Percentiles rank a stretch among this genome's conserved stretches.
These are phyloP conservation scores for Tragelaphus strepsiceros DNA, from an alignment of 2,113 vertebrate genomes.

Conservation along the genomic window DNA sequence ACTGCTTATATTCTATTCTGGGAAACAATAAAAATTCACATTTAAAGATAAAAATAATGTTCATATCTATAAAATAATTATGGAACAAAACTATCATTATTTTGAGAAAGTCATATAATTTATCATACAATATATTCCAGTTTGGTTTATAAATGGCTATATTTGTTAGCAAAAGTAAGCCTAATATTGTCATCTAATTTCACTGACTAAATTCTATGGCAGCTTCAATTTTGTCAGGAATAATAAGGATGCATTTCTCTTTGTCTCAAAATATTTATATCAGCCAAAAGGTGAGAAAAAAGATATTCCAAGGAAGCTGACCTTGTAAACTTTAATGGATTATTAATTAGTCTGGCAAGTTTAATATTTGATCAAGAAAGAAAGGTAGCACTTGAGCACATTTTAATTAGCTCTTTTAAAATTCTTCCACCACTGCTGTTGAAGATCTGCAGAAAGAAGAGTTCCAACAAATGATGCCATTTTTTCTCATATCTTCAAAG, in stretches of 20 bases:
- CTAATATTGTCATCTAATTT: not conserved
- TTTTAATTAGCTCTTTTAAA: not conserved
- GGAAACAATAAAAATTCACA: not conserved
- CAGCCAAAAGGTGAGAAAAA: not conserved
- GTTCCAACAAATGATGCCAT: not conserved
- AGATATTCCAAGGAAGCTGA: not conserved
- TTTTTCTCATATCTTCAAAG: not conserved
- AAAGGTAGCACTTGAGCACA: not conserved
- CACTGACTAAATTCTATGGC: not conserved
- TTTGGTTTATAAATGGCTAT: not conserved
- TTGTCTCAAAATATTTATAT: not conserved
- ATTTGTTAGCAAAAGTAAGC: not conserved
- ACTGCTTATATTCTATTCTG: not conserved
- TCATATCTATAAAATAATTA: not conserved
- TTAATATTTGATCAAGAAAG: conserved; percentile 18
- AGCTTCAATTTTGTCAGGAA: not conserved
- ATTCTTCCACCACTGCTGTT: not conserved
- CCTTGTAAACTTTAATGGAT: not conserved
- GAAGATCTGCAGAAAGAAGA: not conserved
- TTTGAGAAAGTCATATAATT: not conserved
- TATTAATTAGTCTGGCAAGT: conserved; percentile 11
- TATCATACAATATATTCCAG: not conserved
- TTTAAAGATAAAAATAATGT: not conserved
- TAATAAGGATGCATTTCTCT: not conserved
- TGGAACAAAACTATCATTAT: not conserved